Conservation (phyloP, 1,140 invertebrate species). For the Procambarus virginalis region DNA sequence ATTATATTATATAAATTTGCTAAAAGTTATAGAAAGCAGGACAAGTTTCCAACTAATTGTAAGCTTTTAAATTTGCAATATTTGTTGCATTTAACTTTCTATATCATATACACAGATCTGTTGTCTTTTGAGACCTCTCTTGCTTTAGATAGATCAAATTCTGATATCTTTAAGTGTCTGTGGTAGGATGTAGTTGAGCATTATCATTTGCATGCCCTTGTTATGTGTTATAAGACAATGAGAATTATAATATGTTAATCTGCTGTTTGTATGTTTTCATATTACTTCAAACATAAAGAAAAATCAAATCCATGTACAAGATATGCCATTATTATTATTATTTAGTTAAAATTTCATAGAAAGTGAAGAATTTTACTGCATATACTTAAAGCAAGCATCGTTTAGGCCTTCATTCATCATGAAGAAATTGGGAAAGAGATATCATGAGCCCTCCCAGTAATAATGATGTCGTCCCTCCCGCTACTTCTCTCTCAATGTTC, state of each 20-base stretch:
- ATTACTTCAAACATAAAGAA: neutral
- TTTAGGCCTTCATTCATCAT: neutral
- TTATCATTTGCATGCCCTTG: too few relatives aligned
- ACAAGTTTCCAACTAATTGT: neutral
- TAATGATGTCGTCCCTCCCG: neutral
- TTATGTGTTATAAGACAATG: too few relatives aligned
- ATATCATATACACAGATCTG: neutral
- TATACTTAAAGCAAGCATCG: neutral
- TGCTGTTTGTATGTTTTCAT: too few relatives aligned
- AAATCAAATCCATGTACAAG: neutral
- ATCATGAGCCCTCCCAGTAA: neutral
- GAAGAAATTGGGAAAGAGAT: neutral
- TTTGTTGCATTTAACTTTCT: neutral
- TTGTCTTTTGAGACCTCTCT: neutral
- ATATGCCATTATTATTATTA: neutral
- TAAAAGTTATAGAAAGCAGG: neutral
- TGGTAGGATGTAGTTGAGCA: neutral
- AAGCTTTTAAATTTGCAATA: neutral
- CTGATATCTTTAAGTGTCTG: neutral
- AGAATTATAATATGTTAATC: too few relatives aligned
- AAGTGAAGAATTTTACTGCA: neutral
- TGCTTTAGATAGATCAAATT: neutral
- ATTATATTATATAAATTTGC: neutral
- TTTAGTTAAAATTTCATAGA: neutral
- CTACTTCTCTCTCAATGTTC: neutral